phyloP scores from a whole-genome alignment of 2,113 vertebrate species.

The Meleagris gallopavo region DNA sequence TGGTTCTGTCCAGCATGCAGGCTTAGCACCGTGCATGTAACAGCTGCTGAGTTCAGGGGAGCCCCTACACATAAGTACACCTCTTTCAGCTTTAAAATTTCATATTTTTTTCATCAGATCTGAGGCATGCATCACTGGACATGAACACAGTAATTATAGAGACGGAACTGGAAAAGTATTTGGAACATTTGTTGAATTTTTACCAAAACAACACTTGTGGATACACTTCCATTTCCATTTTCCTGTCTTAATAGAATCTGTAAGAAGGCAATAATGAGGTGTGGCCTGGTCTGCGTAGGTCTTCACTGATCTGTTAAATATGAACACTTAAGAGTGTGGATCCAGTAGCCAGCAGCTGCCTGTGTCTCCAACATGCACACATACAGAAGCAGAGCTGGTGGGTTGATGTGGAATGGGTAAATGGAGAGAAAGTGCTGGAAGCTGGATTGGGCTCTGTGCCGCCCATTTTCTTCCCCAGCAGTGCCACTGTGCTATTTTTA shows the following conservation, averaged over 20 bases:
- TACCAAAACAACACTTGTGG: neutral
- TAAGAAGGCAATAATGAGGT: neutral
- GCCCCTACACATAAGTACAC: neutral
- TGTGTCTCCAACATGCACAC: neutral
- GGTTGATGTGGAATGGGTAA: neutral
- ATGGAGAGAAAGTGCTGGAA: rapidly evolving
- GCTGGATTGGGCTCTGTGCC: neutral
- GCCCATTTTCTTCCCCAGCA: neutral
- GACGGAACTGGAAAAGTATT: neutral
- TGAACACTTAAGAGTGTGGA: rapidly evolving
- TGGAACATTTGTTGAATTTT: neutral
- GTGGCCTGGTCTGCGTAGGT: neutral
- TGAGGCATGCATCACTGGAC: neutral
- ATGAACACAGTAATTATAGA: neutral
- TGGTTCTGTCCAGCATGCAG: slow-evolving; percentile 10
- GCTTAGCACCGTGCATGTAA: neutral
- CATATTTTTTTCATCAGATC: neutral
- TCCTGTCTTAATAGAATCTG: neutral
- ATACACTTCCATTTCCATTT: neutral
- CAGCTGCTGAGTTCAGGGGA: slow-evolving; percentile 48
- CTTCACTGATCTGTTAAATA: neutral
- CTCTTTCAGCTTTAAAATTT: slow-evolving; percentile 4
- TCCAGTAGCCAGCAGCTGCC: neutral
- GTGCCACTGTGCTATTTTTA: neutral
- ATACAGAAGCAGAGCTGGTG: neutral